Base-by-base conservation (phyloP, 2,113 vertebrate genomes). In the Lasiurus borealis region DNA sequence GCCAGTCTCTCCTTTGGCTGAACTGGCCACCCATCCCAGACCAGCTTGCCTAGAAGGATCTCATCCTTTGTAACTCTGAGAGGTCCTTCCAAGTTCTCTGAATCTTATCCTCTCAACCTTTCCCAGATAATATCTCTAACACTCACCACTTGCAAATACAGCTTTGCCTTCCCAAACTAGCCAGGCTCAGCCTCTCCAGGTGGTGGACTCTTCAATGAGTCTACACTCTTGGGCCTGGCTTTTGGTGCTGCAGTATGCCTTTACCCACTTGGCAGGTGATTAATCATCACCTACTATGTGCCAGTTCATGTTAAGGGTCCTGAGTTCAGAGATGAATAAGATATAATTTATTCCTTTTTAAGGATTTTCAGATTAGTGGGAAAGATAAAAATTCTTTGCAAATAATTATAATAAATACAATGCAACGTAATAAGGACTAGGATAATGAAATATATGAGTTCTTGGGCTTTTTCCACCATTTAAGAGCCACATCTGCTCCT, bases 251-350 rank as follows among this genome's bases (percentile, higher is more conserved):
- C 48, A 48, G 8, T 52, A 27, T 18, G 57, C 23, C 19, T 66
- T 68, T 16, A 52, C 36, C 25, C 23, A 75, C 44, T 27, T 62
- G 34, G n/a, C 9, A 83, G 40, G 29, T 48, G 44, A 92, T 80
- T 73, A 76, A 23, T 40, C 40, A 89, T 15, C n/a, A 8, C 68
- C 73, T 77, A 81, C 59, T 44, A 59, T 71, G 27, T 21, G 23
- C 25, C 25, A 21, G 27, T 44, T 78, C 16, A 1, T 21, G 8
- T 75, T 52, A 54, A 81, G 25, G 31, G 73, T 16, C 80, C 81
- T 54, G 23, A 44, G 19, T 93, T 95, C 76, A 73, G 52, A 85
- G 29, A 93, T 68, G 57, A 84, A 13, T 77, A n/a, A 86, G 54
- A 40, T 18, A 34, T 1, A 78, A 50, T 23, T 23, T 68, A 14